Conservation (phyloP, 2,113 vertebrate genomes). For the Vicugna pacos region DNA sequence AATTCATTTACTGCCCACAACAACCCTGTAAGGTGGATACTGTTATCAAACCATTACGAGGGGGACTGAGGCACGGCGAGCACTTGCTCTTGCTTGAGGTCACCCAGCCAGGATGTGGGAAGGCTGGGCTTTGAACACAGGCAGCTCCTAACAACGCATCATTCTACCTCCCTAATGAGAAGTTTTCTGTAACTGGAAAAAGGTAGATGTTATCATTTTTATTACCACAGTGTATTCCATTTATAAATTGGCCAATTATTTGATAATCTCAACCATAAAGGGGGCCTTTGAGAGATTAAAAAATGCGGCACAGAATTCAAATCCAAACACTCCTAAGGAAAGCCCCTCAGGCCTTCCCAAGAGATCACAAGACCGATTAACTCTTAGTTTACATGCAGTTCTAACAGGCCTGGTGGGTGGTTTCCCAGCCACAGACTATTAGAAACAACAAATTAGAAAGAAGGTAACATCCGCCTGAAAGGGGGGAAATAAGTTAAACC, state of each 20-base stretch:
- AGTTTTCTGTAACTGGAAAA: neutral
- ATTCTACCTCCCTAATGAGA: neutral
- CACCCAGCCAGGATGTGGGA: neutral
- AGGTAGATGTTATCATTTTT: neutral
- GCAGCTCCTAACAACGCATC: neutral
- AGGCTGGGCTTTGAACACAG: neutral
- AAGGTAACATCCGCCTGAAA: neutral
- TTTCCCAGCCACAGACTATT: neutral
- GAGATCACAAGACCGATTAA: neutral
- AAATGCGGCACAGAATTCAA: neutral
- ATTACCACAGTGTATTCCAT: neutral
- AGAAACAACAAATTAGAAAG: conserved; percentile 17
- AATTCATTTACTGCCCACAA: neutral
- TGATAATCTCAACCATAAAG: neutral
- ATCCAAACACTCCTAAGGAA: neutral
- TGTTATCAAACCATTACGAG: no score
- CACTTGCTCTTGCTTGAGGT: neutral
- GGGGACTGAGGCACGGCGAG: neutral
- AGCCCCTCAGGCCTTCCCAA: neutral
- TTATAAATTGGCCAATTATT: neutral
- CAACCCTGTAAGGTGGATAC: no score
- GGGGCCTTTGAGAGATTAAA: neutral
- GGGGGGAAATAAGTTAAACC: neutral
- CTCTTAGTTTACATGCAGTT: neutral
- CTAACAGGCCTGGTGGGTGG: neutral